Base-by-base conservation (phyloP, 2,888 invertebrate species). In the Lasioglossum figueresi region DNA sequence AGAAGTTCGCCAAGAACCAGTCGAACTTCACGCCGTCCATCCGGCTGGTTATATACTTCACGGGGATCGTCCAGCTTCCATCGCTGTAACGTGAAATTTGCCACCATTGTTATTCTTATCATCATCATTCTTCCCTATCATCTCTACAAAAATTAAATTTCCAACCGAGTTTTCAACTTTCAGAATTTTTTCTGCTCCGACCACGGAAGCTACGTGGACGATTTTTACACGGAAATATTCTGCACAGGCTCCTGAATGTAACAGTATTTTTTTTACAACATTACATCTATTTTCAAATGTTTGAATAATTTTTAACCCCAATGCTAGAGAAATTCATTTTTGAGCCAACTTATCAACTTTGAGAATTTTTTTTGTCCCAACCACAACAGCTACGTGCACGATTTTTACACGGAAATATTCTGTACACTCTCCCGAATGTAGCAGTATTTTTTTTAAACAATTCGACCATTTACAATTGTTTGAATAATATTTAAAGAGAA, bases 1-100 rank as follows among this genome's bases (percentile, higher is more conserved):
- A 88, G 3, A 77, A 77, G 48, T 91, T 90, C 19, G 83, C 84
- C 27, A 89, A 82, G 66, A 91, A 91, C 91, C 91, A 91, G 43
- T 83, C 91, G 31, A 91, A 80, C 31, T 85, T 83, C 16, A 82
- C 82, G 0, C 83, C 88, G 4, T 89, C 84, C 19, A 52, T 82
- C n/a, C 88, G 71, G 59, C 85, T 90, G 4, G 91, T 89, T 27
- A 85, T 74, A 71, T 91, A 90, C 75, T 82, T 89, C 37, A 91
- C 84, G n/a, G 91, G 91, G 76, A 91, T 79, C n/a, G 87, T 87
- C 91, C 91, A 91, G 10, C 84, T 89, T 14, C 83, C 84, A 8
- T 84, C 80, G 19, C 77, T 79, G 23, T 12, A 27, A 73, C 63
- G 19, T 31, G 16, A 16, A 56, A n/a, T 23, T 2, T 2, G 8